Evolutionary conservation across 2,797 vertebrate species (phyloP).

Genomic region (Artibeus jamaicensis): DNA sequence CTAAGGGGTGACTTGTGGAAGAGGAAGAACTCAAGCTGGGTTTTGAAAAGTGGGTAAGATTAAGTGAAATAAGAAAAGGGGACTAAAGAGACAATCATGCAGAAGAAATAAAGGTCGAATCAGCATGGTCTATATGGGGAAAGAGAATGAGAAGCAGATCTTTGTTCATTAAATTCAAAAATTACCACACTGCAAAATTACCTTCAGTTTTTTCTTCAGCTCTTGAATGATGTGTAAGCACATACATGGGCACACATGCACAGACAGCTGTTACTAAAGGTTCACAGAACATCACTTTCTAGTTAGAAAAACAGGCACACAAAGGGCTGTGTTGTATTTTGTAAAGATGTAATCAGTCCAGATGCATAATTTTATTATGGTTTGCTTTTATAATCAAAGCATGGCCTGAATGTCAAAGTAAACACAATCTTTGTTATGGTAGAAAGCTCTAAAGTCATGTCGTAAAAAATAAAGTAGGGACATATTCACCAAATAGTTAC

Average conservation of each 20-base stretch:
- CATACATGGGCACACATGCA: no score
- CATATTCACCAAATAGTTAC: neutral
- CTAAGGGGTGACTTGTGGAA: neutral
- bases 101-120: neutral
- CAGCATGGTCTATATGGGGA: accelerated
- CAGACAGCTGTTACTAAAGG: conserved; percentile 12
- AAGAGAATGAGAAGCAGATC: neutral
- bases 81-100: neutral
- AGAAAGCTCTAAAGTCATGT: conserved; percentile 68
- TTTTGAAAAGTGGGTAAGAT: neutral
- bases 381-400: conserved; percentile 70
- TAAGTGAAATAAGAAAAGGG: neutral
- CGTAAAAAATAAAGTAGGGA: conserved; percentile 54
- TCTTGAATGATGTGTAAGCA: neutral
- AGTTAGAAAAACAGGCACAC: conserved; percentile 30
- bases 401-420: conserved; percentile 66
- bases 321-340: conserved; percentile 58
- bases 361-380: conserved; percentile 36
- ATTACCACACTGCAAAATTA: neutral
- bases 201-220: neutral
- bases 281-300: conserved; percentile 56
- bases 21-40: neutral
- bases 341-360: conserved; percentile 61
- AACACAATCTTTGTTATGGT: conserved; percentile 74
- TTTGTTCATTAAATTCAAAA: neutral